Evolutionary conservation across 1,140 invertebrate species (phyloP).

Genomic region (Limonius californicus): DNA sequence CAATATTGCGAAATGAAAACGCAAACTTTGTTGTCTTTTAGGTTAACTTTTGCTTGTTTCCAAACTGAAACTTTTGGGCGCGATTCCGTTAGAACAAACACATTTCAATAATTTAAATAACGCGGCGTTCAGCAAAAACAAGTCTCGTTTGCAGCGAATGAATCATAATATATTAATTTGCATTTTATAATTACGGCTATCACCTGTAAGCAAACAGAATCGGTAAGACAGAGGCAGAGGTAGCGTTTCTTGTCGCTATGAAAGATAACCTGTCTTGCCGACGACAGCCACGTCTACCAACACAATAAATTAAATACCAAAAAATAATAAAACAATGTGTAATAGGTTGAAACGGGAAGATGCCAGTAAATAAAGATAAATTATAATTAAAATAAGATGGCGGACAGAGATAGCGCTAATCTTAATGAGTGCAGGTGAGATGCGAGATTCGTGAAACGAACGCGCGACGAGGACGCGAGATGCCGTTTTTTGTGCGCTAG

Average conservation of each 20-base stretch:
- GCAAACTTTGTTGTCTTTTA: too few species aligned
- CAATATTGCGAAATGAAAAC: too few species aligned
- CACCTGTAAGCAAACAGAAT: background rate
- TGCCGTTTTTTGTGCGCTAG: background rate
- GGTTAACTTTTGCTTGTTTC: too few species aligned
- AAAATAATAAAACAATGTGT: slow-evolving; percentile 4
- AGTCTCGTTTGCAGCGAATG: too few species aligned
- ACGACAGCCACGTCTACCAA: background rate
- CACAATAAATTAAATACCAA: slow-evolving; percentile 8
- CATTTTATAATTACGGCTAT: too few species aligned
- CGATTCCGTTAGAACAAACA: too few species aligned
- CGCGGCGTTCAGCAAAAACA: too few species aligned
- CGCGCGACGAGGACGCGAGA: slow-evolving; percentile 6
- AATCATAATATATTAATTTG: too few species aligned
- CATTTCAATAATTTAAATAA: too few species aligned
- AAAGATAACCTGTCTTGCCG: background rate
- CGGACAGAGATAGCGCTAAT: slow-evolving; percentile 7
- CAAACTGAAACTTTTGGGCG: too few species aligned
- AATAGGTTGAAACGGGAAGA: slow-evolving; percentile 14
- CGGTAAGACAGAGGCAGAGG: background rate
- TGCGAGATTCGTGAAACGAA: background rate
- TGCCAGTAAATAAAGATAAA: slow-evolving; percentile 17
- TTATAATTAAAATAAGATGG: slow-evolving; percentile 19
- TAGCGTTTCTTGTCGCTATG: background rate
- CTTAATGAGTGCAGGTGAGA: slow-evolving; percentile 7